phyloP scores from a whole-genome alignment of 2,797 vertebrate genomes.

The Muscicapa comitata region DNA sequence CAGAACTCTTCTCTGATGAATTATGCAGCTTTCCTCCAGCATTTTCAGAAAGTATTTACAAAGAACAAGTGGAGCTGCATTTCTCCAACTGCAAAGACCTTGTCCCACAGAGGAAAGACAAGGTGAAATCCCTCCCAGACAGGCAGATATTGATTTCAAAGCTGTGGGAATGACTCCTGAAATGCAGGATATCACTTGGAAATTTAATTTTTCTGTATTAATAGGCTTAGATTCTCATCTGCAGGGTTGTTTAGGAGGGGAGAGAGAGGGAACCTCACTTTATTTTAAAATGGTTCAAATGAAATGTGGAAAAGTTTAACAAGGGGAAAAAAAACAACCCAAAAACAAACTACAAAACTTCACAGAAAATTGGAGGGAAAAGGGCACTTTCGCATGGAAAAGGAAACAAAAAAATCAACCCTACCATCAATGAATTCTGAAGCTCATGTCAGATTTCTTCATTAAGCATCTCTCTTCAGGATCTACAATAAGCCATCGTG shows the following conservation, averaged over 20 bases:
- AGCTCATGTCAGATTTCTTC: not conserved
- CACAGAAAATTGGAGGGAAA: accelerated
- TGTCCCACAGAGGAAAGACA: not conserved
- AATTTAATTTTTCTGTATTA: not conserved
- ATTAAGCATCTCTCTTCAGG: not conserved
- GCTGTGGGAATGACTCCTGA: not conserved
- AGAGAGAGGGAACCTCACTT: accelerated
- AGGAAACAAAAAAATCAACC: not conserved
- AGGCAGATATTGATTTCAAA: not conserved
- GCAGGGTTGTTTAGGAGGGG: not conserved
- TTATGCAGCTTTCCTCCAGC: not conserved
- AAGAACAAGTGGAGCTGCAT: not conserved
- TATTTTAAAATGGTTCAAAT: not conserved
- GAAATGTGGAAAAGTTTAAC: not conserved
- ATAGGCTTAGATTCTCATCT: not conserved
- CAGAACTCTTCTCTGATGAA: not conserved
- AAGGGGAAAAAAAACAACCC: accelerated
- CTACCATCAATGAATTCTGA: not conserved
- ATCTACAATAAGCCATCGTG: not conserved
- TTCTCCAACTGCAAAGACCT: not conserved
- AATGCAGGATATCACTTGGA: not conserved
- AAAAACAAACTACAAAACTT: not conserved
- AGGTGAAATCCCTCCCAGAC: not conserved
- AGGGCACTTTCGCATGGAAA: not conserved
- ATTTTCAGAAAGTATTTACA: not conserved